Conservation (phyloP, 2,113 vertebrate genomes). For the Paramormyrops kingsleyae region DNA sequence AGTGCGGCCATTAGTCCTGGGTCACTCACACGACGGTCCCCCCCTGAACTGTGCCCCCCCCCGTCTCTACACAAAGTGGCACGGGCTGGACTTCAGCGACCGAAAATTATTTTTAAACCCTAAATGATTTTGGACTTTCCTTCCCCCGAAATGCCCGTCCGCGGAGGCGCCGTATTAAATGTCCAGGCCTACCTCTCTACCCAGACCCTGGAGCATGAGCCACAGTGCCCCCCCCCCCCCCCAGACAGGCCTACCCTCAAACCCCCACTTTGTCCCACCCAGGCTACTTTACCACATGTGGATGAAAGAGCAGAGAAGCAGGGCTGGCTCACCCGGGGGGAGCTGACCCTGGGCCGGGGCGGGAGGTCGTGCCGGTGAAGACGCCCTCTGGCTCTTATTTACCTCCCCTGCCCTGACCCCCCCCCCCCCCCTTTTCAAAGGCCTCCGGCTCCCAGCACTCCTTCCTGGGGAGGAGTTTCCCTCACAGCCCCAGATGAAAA, state of each 20-base stretch:
- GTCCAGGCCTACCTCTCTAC: neutral
- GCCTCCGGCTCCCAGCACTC: slow-evolving; percentile 58
- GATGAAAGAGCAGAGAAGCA: slow-evolving; percentile 54
- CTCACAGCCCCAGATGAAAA: slow-evolving; percentile 75
- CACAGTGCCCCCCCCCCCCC: neutral
- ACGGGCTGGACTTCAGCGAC: neutral
- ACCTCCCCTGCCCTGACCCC: slow-evolving; percentile 47
- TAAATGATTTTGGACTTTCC: neutral
- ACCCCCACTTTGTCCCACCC: slow-evolving; percentile 20
- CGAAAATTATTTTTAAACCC: neutral
- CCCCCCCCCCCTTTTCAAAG: slow-evolving; percentile 66
- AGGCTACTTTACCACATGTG: slow-evolving; percentile 55
- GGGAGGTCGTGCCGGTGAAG: slow-evolving; percentile 39
- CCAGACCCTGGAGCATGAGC: neutral
- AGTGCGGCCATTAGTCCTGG: neutral
- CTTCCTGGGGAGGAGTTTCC: slow-evolving; percentile 77
- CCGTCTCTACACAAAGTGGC: neutral
- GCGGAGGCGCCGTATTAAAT: neutral
- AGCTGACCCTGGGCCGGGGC: slow-evolving; percentile 52
- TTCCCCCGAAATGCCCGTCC: neutral
- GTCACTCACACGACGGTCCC: neutral
- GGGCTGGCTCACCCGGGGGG: slow-evolving; percentile 56
- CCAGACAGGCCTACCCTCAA: neutral
- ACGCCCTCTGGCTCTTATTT: slow-evolving; percentile 70
- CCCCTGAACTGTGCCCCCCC: neutral